These are phyloP conservation scores for Sternarchorhynchus goeldii DNA, from an alignment of 2,797 vertebrate genomes.

Conservation along the genomic window DNA sequence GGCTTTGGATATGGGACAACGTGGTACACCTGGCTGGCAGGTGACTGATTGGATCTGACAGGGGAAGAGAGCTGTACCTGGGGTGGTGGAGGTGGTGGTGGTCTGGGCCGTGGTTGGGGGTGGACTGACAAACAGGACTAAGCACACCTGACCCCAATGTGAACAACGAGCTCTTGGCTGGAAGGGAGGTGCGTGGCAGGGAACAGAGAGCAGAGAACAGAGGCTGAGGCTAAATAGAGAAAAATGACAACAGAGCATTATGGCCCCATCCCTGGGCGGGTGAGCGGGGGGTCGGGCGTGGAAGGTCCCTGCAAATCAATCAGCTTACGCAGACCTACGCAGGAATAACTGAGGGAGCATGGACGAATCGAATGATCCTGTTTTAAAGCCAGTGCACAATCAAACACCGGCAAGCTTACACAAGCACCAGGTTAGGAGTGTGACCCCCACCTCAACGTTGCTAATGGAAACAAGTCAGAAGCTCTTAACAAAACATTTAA, in stretches of 20 bases:
- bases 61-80: constrained; percentile 43
- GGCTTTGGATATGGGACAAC: constrained; percentile 40
- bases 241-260: constrained; percentile 18
- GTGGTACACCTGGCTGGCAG: constrained; percentile 31
- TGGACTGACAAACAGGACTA: constrained; percentile 34
- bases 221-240: constrained; percentile 36
- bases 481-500: neutral
- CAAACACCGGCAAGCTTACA: neutral
- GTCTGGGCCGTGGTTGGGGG: constrained; percentile 8
- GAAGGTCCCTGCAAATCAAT: constrained; percentile 14
- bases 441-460: constrained; percentile 5
- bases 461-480: neutral
- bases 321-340: neutral
- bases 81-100: constrained; percentile 17
- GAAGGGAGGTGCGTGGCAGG: neutral
- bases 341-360: neutral
- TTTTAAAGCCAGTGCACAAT: constrained; percentile 2
- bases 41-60: constrained; percentile 51
- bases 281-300: constrained; percentile 5
- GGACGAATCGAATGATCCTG: neutral
- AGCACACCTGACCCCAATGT: constrained; percentile 44
- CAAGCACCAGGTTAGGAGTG: neutral
- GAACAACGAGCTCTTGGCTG: constrained; percentile 40
- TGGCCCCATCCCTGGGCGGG: neutral
- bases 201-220: constrained; percentile 24